Base-by-base conservation (phyloP, 2,888 invertebrate species). In the Sminthurides aquaticus region DNA sequence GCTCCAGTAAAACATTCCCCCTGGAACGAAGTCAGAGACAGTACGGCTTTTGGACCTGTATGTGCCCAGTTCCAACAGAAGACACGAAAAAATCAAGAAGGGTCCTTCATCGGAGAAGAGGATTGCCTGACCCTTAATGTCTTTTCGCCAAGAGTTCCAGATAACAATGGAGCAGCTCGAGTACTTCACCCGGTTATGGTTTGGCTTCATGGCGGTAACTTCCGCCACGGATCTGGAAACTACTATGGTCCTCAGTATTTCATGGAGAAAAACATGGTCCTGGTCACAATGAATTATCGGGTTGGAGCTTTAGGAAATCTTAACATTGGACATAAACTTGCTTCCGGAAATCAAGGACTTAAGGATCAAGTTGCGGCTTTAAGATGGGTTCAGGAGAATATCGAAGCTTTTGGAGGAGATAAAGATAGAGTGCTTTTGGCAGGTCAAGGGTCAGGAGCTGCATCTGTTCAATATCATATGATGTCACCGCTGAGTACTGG, bases 41-140 rank as follows among this genome's bases (percentile, higher is more conserved):
- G n/a, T n/a, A n/a, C n/a, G n/a, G n/a, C n/a, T n/a, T 66, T 62
- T 26, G 69, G 65, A 2, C 60, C 58, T 2, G 8, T 48, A 5
- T 72, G 72, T 24, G 63, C 66, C 18, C 69, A 72, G 26, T 67
- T 34, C 27, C 43, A 52, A 8, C 55, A 43, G 1, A 56, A 62
- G 34, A 22, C 24, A 1, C 29, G 22, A 11, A 28, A 34, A 15
- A n/a, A 22, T 22, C 25, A 55, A 3, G 26, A 52, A 52, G 20
- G 5, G 8, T 18, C n/a, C 15, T 63, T 60, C 27, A 2, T 29
- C 18, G 72, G 72, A 25, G 25, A 57, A 24, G 72, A 72, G 43
- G 69, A 71, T 20, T 72, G 72, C 52, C 66, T 70, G 3, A 67
- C 57, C 15, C 20, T 71, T 15, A 71, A 72, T 54, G 71, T 72